Evolutionary conservation across 2,797 vertebrate species (phyloP), one percentile per base, ranked within the genome.

Genomic region (Synanceia verrucosa): DNA sequence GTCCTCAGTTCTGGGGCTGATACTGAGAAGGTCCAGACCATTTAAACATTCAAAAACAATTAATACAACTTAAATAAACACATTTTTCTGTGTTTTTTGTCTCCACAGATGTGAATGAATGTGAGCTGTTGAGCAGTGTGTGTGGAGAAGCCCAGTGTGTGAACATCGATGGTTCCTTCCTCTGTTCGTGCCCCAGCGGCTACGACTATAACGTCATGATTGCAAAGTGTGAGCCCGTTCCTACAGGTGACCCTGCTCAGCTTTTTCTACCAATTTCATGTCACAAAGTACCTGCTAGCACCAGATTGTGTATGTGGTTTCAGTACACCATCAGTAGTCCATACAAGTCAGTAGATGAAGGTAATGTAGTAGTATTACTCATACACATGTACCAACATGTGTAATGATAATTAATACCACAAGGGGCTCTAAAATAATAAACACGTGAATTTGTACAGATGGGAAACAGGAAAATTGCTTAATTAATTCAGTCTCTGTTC

Each of bases 71-170:
- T n/a, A n/a, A n/a, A n/a, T n/a, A n/a, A n/a, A n/a, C n/a, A 24
- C 4, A 11, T 41, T 4, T 33, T n/a, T 9, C 47, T 71, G 10
- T 76, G 19, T 21, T 43, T 10, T 16, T 55, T n/a, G n/a, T n/a
- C 31, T 89, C 78, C 61, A 36, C 91, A 99, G 98, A 99, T 87
- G 94, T 98, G 86, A 97, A 99, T 21, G 98, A 99, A 90, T 99
- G 98, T 82, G 95, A 96, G 70, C 92, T 97, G 90, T 91, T 99
- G 79, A 95, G 94, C 61, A 92, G 95, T 10, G 95, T 98, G 65
- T 99, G 98, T 78, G 97, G 97, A 0, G 97, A 97, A 82, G 97
- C 97, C 21, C 92, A 94, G 81, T 99, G 98, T 88, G 94, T 97
- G 86, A 99, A 99, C 2, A 90, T 93, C 0, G 96, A 98, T 4